Base-by-base conservation (phyloP, 2,797 vertebrate species). In the Arrhamphus sclerolepis region DNA sequence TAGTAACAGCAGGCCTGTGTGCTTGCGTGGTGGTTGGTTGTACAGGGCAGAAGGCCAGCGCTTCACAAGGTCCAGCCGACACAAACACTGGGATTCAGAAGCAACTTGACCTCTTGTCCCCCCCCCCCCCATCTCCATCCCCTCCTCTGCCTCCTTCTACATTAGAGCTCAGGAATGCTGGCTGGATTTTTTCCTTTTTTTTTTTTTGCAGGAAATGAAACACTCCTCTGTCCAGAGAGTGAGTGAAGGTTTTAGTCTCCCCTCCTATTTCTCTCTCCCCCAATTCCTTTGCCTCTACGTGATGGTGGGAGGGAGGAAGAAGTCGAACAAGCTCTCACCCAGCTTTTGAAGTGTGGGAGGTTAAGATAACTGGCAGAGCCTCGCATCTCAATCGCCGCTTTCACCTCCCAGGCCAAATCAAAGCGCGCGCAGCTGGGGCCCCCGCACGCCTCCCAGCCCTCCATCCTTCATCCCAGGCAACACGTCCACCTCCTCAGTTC, bases 311-410 rank as follows among this genome's bases (percentile, higher is more conserved):
- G 56, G 50, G 55, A 58, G 76, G 56, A 60, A 70, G 67, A 72
- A 77, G 80, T 78, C 50, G 64, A 80, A 77, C 78, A 53, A 76
- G 72, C 70, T 65, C 72, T 78, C 44, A 34, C 66, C 72, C 47
- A 13, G 78, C 80, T 89, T 95, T 94, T 94, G 92, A 95, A 92
- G 93, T 92, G 92, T 90, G 91, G 88, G 90, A 94, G 94, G 92
- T 94, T 93, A 93, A 93, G 93, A 94, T 92, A 95, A 94, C 88
- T 91, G 89, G 87, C 60, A 8, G 68, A 72, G 89, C 90, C 84
- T 88, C 54, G 75, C 85, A 87, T 91, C 92, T 91, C 84, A 87
- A 80, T 87, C 74, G 85, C 39, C 4, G 81, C 89, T 92, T 87
- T 89, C 62, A 77, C 87, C 82, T 82, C 88, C 71, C 53, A 57